A percentile compares a stretch with the other conserved stretches of the same genome.
Evolutionary conservation across 2,888 invertebrate genomes (phyloP).

Genomic region (Seira musarum): DNA sequence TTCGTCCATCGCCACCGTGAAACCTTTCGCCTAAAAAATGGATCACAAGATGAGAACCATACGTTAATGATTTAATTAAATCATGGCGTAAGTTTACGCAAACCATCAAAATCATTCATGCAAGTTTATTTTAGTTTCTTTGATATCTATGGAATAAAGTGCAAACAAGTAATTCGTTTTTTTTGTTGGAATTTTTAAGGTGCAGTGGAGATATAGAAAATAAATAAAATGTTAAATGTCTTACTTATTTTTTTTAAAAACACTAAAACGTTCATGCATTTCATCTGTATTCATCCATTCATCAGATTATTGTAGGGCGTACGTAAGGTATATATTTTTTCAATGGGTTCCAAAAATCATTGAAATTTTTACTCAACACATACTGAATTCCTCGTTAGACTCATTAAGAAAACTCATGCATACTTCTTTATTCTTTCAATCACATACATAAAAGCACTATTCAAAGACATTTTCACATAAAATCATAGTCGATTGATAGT

Average conservation of each 20-base stretch:
- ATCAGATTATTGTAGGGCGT: slow-evolving; percentile 4
- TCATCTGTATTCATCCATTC: slow-evolving; percentile 12
- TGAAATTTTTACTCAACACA: neutral
- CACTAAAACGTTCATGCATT: slow-evolving; percentile 13
- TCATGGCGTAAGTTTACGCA: neutral
- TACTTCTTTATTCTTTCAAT: slow-evolving; percentile 4
- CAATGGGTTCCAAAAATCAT: slow-evolving; percentile 7
- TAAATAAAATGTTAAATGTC: neutral
- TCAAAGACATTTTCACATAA: slow-evolving; percentile 8
- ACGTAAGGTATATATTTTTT: neutral
- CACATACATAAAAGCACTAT: slow-evolving; percentile 11
- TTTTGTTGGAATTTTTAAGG: no score
- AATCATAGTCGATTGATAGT: no score
- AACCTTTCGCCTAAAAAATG: slow-evolving; percentile 58
- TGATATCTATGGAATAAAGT: no score
- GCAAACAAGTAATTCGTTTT: no score
- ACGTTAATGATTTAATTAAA: neutral
- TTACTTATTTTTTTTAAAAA: slow-evolving; percentile 8
- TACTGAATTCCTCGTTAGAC: neutral
- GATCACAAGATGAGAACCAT: neutral
- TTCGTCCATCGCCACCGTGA: slow-evolving; percentile 62
- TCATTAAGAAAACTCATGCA: neutral
- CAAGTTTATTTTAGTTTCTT: no score
- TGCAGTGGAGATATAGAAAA: neutral
- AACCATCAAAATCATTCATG: no score